A percentile compares a stretch with the other conserved stretches of the same genome.
Conservation (phyloP, 2,888 invertebrate species). For the Apamea anceps region DNA sequence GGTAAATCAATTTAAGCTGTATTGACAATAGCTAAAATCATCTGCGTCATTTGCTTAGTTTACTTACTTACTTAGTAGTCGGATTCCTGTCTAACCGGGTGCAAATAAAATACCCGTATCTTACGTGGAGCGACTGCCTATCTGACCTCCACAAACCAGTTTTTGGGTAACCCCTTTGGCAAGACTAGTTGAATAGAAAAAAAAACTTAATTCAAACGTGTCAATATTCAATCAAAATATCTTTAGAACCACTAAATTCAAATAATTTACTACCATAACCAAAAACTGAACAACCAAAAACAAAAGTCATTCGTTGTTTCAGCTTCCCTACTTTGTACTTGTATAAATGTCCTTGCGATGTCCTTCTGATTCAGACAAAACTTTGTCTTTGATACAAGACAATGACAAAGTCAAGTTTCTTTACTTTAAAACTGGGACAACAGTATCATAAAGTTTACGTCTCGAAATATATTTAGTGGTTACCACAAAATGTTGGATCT, state of each 20-base stretch:
- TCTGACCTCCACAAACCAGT: not conserved
- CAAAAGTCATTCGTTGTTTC: slow-evolving; percentile 27
- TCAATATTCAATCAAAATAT: not conserved
- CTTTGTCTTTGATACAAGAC: slow-evolving; percentile 51
- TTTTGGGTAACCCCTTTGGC: not conserved
- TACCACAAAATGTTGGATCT: slow-evolving; percentile 28
- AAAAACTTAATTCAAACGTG: not conserved
- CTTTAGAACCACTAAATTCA: not conserved
- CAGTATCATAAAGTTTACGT: slow-evolving; percentile 49
- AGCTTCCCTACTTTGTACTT: slow-evolving; percentile 23
- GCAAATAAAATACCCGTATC: no score
- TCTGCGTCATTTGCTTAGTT: no score
- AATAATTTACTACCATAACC: slow-evolving; percentile 10
- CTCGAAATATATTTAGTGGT: slow-evolving; percentile 39
- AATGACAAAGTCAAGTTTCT: slow-evolving; percentile 53
- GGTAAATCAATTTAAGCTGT: not conserved
- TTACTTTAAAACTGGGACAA: slow-evolving; percentile 46
- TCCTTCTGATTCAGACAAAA: slow-evolving; percentile 49
- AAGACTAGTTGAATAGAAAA: not conserved
- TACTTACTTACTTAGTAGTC: no score
- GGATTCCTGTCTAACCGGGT: no score
- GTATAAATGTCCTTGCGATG: slow-evolving; percentile 29
- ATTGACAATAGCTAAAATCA: no score
- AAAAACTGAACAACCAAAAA: slow-evolving; percentile 40
- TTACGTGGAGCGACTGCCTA: no score